Conservation (phyloP, 2,888 invertebrate species). For the Nymphalis c-album region DNA sequence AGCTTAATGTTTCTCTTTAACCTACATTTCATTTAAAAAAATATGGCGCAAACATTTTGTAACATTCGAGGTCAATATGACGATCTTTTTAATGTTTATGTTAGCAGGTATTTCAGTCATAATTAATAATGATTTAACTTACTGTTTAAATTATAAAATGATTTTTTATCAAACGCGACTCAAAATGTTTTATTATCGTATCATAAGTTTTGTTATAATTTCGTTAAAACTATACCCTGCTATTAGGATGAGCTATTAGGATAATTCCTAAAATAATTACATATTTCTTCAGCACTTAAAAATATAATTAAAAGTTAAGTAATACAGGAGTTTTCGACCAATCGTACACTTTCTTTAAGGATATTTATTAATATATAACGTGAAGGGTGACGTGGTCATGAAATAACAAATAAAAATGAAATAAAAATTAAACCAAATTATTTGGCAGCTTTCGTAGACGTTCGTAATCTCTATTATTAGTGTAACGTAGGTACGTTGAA, state of each 20-base stretch:
- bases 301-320: too few relatives aligned
- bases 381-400: neutral
- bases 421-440: conserved; percentile 4
- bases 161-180: too few relatives aligned
- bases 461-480: conserved; percentile 47
- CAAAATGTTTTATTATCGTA: too few relatives aligned
- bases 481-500: conserved; percentile 36
- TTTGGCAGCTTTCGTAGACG: conserved; percentile 33
- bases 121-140: conserved; percentile 38
- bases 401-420: neutral
- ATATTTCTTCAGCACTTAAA: too few relatives aligned
- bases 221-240: too few relatives aligned
- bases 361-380: neutral
- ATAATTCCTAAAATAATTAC: too few relatives aligned
- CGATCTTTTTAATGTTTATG: conserved; percentile 47
- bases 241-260: too few relatives aligned
- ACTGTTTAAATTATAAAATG: neutral
- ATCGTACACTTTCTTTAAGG: too few relatives aligned
- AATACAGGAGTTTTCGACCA: too few relatives aligned
- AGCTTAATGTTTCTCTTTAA: conserved; percentile 55
- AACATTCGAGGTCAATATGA: conserved; percentile 58
- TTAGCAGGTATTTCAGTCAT: conserved; percentile 46
- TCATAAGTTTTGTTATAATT: too few relatives aligned
- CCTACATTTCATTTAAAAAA: conserved; percentile 65
- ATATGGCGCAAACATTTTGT: conserved; percentile 68